A percentile compares a stretch with the other conserved stretches of the same genome.
These are phyloP conservation scores for Aptenodytes forsteri DNA, from an alignment of 2,113 vertebrate genomes.

Conservation along the genomic window DNA sequence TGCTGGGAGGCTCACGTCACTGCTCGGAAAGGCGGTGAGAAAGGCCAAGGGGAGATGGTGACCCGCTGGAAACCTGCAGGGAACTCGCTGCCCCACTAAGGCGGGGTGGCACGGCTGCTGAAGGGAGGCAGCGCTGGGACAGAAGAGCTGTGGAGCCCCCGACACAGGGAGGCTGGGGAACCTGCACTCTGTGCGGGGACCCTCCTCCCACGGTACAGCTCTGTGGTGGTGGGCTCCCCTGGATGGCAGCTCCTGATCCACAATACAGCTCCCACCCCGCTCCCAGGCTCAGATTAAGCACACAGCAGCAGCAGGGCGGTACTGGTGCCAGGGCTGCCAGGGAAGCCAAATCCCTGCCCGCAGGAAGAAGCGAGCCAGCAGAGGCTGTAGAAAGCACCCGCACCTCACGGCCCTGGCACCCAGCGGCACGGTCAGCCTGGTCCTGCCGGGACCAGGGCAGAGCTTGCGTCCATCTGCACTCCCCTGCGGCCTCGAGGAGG, in stretches of 20 bases:
- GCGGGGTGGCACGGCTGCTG: no score
- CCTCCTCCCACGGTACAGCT: background rate
- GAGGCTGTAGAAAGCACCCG: background rate
- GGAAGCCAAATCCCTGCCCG: background rate
- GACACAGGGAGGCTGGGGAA: background rate
- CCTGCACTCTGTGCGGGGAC: rapidly evolving
- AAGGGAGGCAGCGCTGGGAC: background rate
- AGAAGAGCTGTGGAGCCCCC: background rate
- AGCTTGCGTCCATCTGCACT: background rate
- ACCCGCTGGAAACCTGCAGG: background rate
- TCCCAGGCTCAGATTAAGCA: background rate
- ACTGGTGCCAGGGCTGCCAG: background rate
- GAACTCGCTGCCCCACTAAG: background rate
- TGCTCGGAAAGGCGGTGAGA: background rate
- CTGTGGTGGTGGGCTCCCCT: background rate
- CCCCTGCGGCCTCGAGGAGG: background rate
- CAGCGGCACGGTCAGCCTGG: background rate
- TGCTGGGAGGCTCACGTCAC: background rate
- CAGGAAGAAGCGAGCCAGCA: background rate
- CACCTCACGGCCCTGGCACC: background rate
- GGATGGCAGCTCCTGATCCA: background rate
- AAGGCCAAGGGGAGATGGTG: background rate
- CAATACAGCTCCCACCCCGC: background rate
- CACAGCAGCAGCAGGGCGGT: background rate
- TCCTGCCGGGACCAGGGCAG: background rate